phyloP scores from a whole-genome alignment of 2,113 vertebrate species.

The Sturnus vulgaris region DNA sequence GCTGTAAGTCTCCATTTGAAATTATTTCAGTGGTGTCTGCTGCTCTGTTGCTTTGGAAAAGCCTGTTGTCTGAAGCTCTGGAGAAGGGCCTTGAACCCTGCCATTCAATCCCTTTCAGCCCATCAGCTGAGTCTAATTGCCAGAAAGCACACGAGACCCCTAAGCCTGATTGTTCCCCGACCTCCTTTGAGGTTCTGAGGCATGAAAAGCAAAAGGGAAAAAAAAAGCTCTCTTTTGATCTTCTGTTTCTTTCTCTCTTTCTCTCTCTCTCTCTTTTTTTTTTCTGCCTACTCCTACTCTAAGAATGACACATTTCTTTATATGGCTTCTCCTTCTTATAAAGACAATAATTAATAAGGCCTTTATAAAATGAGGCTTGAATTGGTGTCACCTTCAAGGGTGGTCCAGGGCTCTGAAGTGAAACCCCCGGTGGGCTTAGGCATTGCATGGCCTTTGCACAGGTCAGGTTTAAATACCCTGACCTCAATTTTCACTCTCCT shows the following conservation, averaged over 20 bases:
- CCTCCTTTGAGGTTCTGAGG: constrained; percentile 99
- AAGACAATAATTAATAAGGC: constrained; percentile 99
- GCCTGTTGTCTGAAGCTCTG: constrained; percentile 95
- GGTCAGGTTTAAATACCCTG: constrained; percentile 97
- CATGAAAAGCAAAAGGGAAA: constrained; percentile 93
- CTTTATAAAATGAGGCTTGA: constrained; percentile 96
- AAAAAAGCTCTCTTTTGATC: constrained; percentile 81
- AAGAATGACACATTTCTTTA: constrained; percentile 96
- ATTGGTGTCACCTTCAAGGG: constrained; percentile 91
- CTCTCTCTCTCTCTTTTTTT: constrained; percentile 69
- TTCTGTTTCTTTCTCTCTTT: constrained; percentile 92
- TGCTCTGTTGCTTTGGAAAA: constrained; percentile 86
- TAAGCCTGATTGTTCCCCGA: constrained; percentile 96
- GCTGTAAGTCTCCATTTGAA: constrained; percentile 91
- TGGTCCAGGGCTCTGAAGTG: constrained; percentile 90
- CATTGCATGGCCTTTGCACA: constrained; percentile 87
- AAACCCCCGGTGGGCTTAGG: constrained; percentile 87
- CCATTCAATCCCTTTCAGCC: constrained; percentile 98
- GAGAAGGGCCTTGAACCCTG: constrained; percentile 99
- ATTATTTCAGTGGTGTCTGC: constrained; percentile 90
- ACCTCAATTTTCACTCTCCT: constrained; percentile 95
- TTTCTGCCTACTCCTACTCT: constrained; percentile 83
- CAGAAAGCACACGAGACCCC: constrained; percentile 97
- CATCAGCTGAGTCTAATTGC: constrained; percentile 99
- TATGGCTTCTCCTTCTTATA: constrained; percentile 89